phyloP scores from a whole-genome alignment of 1,140 invertebrate genomes.

The Ganaspis sp. region DNA sequence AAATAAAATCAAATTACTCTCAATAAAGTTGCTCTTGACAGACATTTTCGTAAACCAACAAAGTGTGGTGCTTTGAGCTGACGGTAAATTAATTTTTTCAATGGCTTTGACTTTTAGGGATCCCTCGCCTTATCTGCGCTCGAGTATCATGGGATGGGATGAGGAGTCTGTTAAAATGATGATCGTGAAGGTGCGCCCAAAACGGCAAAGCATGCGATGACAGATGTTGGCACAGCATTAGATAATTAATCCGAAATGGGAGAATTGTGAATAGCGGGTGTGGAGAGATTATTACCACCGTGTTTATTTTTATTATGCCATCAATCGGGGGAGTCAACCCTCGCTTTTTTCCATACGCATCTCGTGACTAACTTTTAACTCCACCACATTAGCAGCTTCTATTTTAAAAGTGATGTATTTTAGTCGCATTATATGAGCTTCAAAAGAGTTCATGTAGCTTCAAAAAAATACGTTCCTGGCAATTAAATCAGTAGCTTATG shows the following conservation, averaged over 20 bases:
- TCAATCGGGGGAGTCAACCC: slow-evolving; percentile 8
- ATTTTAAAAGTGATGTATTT: not conserved
- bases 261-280: slow-evolving; percentile 55
- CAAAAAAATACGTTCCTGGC: too few species aligned
- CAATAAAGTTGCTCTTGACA: too few species aligned
- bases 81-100: not conserved
- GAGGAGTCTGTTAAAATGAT: slow-evolving; percentile 25
- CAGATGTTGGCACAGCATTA: slow-evolving; percentile 61
- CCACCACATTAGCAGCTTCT: not conserved
- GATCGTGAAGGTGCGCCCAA: slow-evolving; percentile 55
- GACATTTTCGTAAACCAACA: not conserved
- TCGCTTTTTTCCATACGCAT: not conserved
- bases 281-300: slow-evolving; percentile 58
- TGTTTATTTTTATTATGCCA: slow-evolving; percentile 57
- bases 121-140: slow-evolving; percentile 8
- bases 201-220: slow-evolving; percentile 51
- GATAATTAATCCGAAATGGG: slow-evolving; percentile 60
- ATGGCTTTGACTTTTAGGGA: slow-evolving; percentile 29
- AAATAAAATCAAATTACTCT: too few species aligned
- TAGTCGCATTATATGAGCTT: not conserved
- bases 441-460: too few species aligned
- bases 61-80: not conserved
- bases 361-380: slow-evolving; percentile 13
- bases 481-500: too few species aligned
- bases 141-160: slow-evolving; percentile 31